These are phyloP conservation scores for Paramormyrops hopkinsi DNA, from an alignment of 2,797 vertebrate species.

Conservation along the genomic window DNA sequence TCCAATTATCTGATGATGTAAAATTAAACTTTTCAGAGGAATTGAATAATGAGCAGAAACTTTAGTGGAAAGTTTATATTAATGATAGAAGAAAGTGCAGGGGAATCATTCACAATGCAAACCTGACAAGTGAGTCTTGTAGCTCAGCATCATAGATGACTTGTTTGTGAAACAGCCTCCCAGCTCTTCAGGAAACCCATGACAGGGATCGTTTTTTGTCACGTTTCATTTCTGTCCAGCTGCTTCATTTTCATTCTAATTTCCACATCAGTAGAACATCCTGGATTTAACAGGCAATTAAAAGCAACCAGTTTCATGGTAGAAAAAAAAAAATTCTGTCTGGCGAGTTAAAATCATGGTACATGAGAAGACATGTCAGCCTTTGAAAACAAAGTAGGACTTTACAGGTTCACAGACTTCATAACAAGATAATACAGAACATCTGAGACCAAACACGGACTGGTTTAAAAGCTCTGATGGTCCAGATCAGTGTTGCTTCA, in stretches of 20 bases:
- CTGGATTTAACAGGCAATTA: not conserved
- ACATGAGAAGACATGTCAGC: not conserved
- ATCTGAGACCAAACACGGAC: not conserved
- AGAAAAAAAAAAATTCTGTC: not conserved
- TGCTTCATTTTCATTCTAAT: conserved; percentile 1
- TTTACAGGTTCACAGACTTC: not conserved
- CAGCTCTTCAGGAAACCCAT: not conserved
- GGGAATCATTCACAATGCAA: not conserved
- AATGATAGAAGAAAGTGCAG: not conserved
- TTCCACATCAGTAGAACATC: conserved; percentile 21
- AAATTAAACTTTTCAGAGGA: not conserved
- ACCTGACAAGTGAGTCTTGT: not conserved
- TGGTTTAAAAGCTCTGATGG: not conserved
- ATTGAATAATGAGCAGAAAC: not conserved
- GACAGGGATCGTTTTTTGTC: not conserved
- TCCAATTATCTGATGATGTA: not conserved
- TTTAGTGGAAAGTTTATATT: not conserved
- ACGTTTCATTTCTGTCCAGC: not conserved
- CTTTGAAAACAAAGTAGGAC: not conserved
- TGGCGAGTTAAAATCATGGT: not conserved
- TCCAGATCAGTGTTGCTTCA: not conserved
- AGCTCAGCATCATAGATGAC: not conserved
- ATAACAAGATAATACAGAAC: not conserved
- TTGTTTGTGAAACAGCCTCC: not conserved
- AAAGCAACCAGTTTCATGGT: not conserved